Evolutionary conservation across 2,888 invertebrate species (phyloP).

Genomic region (Brachynemurus nebulosus): DNA sequence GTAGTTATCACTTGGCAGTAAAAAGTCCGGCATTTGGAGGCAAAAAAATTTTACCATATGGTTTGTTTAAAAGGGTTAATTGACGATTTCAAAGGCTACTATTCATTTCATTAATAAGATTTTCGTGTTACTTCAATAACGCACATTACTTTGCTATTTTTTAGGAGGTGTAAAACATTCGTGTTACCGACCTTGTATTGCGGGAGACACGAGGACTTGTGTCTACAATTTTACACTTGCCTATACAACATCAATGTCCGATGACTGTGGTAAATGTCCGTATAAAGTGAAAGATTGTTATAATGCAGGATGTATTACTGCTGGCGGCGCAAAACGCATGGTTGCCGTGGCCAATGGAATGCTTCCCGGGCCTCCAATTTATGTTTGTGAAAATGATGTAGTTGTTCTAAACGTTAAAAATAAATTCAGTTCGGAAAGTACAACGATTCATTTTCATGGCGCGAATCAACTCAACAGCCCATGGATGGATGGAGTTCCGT

Average conservation of each 20-base stretch:
- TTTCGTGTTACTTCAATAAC: no score
- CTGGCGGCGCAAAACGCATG: not conserved
- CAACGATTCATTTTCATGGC: conserved; percentile 40
- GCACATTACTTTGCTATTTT: no score
- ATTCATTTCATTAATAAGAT: no score
- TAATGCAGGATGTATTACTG: not conserved
- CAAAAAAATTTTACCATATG: no score
- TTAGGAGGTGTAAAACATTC: no score
- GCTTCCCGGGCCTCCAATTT: not conserved
- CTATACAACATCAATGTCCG: conserved; percentile 18
- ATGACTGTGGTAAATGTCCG: not conserved
- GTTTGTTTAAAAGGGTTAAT: no score
- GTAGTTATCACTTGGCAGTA: no score
- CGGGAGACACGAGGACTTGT: conserved; percentile 19
- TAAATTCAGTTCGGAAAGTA: conserved; percentile 25
- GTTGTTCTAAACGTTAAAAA: not conserved
- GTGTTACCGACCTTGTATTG: conserved; percentile 22
- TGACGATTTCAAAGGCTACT: no score
- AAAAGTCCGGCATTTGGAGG: no score
- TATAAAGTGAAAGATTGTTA: not conserved
- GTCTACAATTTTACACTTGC: conserved; percentile 21
- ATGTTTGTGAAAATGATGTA: not conserved
- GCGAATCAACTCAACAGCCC: conserved; percentile 27
- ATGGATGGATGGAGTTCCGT: conserved; percentile 33
- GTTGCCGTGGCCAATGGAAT: not conserved